Evolutionary conservation across 2,888 invertebrate genomes (phyloP).

Genomic region (Malthinus seriepunctatus): DNA sequence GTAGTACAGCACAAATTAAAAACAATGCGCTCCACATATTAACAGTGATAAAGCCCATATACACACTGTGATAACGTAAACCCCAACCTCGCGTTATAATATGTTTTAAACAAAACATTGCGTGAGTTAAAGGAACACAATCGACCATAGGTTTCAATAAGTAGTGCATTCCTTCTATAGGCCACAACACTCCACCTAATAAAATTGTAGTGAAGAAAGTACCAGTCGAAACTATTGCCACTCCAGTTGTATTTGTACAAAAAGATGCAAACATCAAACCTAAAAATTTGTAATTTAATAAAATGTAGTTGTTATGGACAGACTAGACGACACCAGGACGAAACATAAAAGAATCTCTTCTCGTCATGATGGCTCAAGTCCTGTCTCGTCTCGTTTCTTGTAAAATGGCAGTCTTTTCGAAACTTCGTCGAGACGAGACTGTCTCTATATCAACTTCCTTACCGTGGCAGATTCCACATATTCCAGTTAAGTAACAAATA

Average conservation of each 20-base stretch:
- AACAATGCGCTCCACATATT: constrained; percentile 79
- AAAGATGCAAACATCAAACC: constrained; percentile 82
- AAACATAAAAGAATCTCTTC: no score
- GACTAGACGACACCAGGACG: no score
- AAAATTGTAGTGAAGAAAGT: constrained; percentile 84
- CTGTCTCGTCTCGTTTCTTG: no score
- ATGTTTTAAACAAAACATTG: constrained; percentile 85
- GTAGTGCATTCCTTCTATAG: constrained; percentile 88
- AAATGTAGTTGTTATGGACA: neutral
- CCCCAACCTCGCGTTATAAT: constrained; percentile 85
- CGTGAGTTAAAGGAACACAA: constrained; percentile 82
- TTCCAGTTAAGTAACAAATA: constrained; percentile 78
- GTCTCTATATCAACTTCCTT: no score
- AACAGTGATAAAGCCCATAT: constrained; percentile 80
- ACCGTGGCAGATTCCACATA: constrained; percentile 95
- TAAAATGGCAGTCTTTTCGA: no score
- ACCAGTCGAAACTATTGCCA: constrained; percentile 83
- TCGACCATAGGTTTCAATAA: constrained; percentile 65
- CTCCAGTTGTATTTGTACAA: constrained; percentile 81
- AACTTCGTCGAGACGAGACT: no score
- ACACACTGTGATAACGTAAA: constrained; percentile 65
- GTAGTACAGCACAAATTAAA: constrained; percentile 70
- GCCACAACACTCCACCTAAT: constrained; percentile 93
- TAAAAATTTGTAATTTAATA: constrained; percentile 58
- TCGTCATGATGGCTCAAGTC: no score